Conservation (phyloP, 2,888 invertebrate genomes). For the Caenorhabditis sulstoni region DNA sequence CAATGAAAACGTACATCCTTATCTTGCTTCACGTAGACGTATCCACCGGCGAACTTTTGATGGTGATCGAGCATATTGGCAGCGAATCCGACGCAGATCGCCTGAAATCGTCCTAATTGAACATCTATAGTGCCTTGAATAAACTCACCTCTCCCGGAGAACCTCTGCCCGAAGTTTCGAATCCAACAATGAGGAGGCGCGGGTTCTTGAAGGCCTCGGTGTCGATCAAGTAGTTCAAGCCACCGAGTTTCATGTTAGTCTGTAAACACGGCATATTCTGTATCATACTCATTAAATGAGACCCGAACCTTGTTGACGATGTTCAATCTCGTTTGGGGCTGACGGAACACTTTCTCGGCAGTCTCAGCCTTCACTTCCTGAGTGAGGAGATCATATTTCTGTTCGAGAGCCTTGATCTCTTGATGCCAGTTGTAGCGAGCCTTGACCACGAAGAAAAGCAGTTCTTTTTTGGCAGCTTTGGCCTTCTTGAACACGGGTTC, state of each 20-base stretch:
- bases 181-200: slow-evolving; percentile 36
- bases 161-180: slow-evolving; percentile 30
- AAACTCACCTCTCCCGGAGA: too few species aligned
- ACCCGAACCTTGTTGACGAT: slow-evolving; percentile 47
- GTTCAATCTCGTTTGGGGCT: slow-evolving; percentile 45
- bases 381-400: slow-evolving; percentile 47
- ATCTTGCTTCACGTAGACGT: slow-evolving; percentile 38
- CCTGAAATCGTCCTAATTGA: slow-evolving; percentile 11
- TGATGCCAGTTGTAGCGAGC: slow-evolving; percentile 37
- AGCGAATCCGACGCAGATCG: slow-evolving; percentile 51
- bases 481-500: slow-evolving; percentile 30
- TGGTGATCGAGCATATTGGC: slow-evolving; percentile 50
- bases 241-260: slow-evolving; percentile 53
- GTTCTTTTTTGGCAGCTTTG: slow-evolving; percentile 12
- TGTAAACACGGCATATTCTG: background rate
- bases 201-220: slow-evolving; percentile 22
- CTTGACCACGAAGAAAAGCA: slow-evolving; percentile 44
- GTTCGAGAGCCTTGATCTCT: slow-evolving; percentile 53
- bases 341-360: slow-evolving; percentile 33
- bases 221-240: slow-evolving; percentile 39
- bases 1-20: slow-evolving; percentile 4
- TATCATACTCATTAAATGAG: background rate
- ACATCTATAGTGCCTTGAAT: background rate
- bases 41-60: slow-evolving; percentile 61
- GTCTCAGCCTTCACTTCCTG: slow-evolving; percentile 42